These are phyloP conservation scores for Panagrolaimus sp. DNA, from an alignment of 1,140 invertebrate species.

Conservation along the genomic window DNA sequence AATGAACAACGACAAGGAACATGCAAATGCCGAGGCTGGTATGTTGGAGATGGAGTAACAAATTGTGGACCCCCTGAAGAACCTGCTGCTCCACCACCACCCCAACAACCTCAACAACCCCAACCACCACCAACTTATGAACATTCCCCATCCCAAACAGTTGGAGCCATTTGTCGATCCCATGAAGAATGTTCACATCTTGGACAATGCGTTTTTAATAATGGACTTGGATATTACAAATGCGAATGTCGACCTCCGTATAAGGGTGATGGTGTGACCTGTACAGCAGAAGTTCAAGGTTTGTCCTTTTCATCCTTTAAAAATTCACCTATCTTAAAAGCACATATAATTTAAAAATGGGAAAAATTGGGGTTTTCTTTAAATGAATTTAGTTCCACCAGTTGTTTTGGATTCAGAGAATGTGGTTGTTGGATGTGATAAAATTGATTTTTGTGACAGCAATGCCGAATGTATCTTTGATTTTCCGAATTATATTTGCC, in stretches of 20 bases:
- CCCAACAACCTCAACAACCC: too few species aligned
- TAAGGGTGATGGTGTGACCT: slow-evolving; percentile 73
- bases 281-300: slow-evolving; percentile 55
- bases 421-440: slow-evolving; percentile 64
- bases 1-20: slow-evolving; percentile 15
- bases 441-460: slow-evolving; percentile 65
- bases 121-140: not conserved
- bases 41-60: slow-evolving; percentile 45
- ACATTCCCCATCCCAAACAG: not conserved
- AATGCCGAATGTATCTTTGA: slow-evolving; percentile 71
- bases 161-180: slow-evolving; percentile 66
- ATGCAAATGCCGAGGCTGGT: slow-evolving; percentile 49
- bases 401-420: not conserved
- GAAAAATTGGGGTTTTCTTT: too few species aligned
- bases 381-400: slow-evolving; percentile 31
- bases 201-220: slow-evolving; percentile 72
- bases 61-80: slow-evolving; percentile 46
- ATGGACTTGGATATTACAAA: slow-evolving; percentile 65
- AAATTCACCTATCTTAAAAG: too few species aligned
- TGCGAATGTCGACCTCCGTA: slow-evolving; percentile 76
- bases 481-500: slow-evolving; percentile 63
- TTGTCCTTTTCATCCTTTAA: not conserved
- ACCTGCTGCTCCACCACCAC: not conserved
- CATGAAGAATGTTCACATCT: slow-evolving; percentile 77
- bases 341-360: too few species aligned